Conservation (phyloP, 2,113 vertebrate genomes). For the Phainopepla nitens region DNA sequence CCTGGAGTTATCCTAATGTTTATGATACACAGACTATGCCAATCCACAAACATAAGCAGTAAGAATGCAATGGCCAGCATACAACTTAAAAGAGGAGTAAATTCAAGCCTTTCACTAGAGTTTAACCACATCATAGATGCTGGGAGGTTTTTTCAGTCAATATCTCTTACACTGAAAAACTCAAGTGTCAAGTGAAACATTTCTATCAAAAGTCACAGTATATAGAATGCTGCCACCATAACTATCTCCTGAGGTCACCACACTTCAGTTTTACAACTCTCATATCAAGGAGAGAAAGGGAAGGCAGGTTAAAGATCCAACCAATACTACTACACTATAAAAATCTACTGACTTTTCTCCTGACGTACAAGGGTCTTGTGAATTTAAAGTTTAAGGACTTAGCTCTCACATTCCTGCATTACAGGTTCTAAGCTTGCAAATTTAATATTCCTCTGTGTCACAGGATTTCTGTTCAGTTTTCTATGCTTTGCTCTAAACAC, state of each 20-base stretch:
- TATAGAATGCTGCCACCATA: not conserved
- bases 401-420: not conserved
- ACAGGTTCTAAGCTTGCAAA: not conserved
- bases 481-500: not conserved
- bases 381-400: not conserved
- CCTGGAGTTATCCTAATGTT: not conserved
- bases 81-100: not conserved
- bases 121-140: not conserved
- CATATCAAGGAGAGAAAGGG: not conserved
- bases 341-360: not conserved
- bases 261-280: not conserved
- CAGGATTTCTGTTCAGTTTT: not conserved
- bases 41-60: not conserved
- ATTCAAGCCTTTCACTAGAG: not conserved
- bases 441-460: not conserved
- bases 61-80: not conserved
- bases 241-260: not conserved
- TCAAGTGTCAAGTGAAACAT: not conserved
- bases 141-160: not conserved
- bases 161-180: not conserved
- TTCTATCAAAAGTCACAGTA: not conserved
- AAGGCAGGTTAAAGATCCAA: not conserved
- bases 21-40: not conserved
- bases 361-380: not conserved
- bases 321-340: not conserved